Evolutionary conservation across 2,888 invertebrate genomes (phyloP).

Genomic region (Nipponacmea schrenckii): DNA sequence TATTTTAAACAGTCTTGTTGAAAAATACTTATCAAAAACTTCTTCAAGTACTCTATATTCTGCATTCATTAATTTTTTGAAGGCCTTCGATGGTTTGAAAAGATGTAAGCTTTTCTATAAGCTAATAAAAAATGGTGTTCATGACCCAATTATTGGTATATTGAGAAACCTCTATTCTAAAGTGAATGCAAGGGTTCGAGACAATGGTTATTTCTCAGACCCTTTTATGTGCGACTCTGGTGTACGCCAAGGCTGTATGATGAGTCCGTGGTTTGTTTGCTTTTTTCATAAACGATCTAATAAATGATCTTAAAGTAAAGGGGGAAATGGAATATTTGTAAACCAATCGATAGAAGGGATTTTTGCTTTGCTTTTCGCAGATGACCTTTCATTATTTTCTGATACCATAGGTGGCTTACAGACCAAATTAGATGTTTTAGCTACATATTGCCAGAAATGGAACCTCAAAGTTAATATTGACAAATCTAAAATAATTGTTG

Average conservation of each 20-base stretch:
- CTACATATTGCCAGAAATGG: conserved; percentile 19
- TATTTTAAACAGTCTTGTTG: not conserved
- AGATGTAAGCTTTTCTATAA: not conserved
- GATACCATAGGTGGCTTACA: conserved; percentile 28
- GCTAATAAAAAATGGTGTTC: not conserved
- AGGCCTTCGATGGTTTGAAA: not conserved
- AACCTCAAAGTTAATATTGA: conserved; percentile 21
- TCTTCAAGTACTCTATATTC: not conserved
- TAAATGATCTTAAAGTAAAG: not conserved
- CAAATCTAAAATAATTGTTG: conserved; percentile 27
- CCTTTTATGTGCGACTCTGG: not conserved
- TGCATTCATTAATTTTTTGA: not conserved
- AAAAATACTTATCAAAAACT: not conserved
- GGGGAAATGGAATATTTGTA: not conserved
- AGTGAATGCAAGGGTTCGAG: not conserved
- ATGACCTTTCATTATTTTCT: conserved; percentile 26
- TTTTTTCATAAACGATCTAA: not conserved
- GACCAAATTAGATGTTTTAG: conserved; percentile 19
- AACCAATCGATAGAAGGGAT: not conserved
- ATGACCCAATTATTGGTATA: not conserved
- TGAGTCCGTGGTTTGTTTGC: not conserved
- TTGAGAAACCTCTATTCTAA: not conserved
- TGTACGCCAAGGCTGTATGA: not conserved
- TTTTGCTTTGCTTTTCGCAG: conserved; percentile 28
- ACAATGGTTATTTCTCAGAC: not conserved